Evolutionary conservation across 2,113 vertebrate genomes (phyloP), one percentile per base, ranked within the genome.

Genomic region (Stigmatopora nigra): DNA sequence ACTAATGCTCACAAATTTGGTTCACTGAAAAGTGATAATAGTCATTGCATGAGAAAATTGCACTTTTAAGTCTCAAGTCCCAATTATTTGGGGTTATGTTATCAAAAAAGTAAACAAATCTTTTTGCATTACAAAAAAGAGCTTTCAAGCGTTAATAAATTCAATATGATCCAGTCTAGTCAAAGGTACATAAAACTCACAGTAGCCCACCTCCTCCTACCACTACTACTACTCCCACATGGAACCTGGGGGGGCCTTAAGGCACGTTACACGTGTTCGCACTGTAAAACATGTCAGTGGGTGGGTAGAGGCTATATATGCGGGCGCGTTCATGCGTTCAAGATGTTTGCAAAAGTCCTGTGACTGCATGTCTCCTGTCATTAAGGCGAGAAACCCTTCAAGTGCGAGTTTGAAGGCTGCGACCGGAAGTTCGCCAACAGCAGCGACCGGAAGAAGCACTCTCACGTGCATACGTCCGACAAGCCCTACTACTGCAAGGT

Each of bases 401-500:
- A 98, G 89, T 97, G 96, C 77, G 94, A 98, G 86, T 98, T 95
- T 71, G 94, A 97, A 69, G 96, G 96, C 79, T 98, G 96, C 25
- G 96, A 98, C 91, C 84, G 96, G 85, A 97, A 96, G 87, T 98
- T 98, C 84, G 94, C 95, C 88, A 98, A 98, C 81, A 96, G 94
- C 91, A 97, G 95, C 75, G 95, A 98, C 89, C 87, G 94, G 80
- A 98, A 97, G 91, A 98, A 98, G 81, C 95, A 97, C 81, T 96
- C 94, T 0, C 95, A 98, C 44, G 95, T 97, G 66, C 94, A 98
- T 85, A 98, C 95, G 79, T 96, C 94, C 0, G 96, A 98, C 89
- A 98, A 98, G 88, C 95, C 96, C 57, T 98, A 98, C 87, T 95
- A 95, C 89, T 97, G 95, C 89, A 97, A 97, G 83, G 92, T 97